A percentile compares a stretch with the other conserved stretches of the same genome.
Conservation (phyloP, 2,113 vertebrate species). For the Elephantulus edwardii region DNA sequence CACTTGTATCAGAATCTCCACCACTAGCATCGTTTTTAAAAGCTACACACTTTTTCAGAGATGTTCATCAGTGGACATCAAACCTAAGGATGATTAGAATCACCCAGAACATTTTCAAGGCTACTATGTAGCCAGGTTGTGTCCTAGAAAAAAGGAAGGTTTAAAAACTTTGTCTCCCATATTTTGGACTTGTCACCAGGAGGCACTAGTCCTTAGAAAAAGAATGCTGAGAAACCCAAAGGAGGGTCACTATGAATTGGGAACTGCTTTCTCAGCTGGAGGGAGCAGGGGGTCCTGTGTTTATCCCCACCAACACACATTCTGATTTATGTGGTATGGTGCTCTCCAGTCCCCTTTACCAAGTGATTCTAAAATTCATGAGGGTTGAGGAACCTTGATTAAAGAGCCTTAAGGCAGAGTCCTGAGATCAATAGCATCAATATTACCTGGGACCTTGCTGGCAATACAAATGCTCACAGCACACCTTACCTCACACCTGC, state of each 20-base stretch:
- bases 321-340: background rate
- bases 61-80: background rate
- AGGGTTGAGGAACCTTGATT: background rate
- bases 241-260: too few relatives aligned
- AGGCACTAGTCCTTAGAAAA: too few relatives aligned
- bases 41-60: background rate
- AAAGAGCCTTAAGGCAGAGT: background rate
- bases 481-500: background rate
- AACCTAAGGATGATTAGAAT: background rate
- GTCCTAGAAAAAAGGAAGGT: too few relatives aligned
- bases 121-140: too few relatives aligned
- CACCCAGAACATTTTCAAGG: background rate
- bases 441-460: background rate
- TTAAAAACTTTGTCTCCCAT: too few relatives aligned
- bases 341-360: background rate
- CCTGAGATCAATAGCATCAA: background rate
- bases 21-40: background rate
- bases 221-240: too few relatives aligned
- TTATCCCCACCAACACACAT: background rate
- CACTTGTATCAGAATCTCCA: background rate
- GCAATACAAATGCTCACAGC: background rate
- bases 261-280: too few relatives aligned
- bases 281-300: too few relatives aligned
- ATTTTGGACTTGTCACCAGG: too few relatives aligned
- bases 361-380: background rate